These are phyloP conservation scores for Sinocyclocheilus anophthalmus DNA, from an alignment of 2,113 vertebrate species.

Conservation along the genomic window DNA sequence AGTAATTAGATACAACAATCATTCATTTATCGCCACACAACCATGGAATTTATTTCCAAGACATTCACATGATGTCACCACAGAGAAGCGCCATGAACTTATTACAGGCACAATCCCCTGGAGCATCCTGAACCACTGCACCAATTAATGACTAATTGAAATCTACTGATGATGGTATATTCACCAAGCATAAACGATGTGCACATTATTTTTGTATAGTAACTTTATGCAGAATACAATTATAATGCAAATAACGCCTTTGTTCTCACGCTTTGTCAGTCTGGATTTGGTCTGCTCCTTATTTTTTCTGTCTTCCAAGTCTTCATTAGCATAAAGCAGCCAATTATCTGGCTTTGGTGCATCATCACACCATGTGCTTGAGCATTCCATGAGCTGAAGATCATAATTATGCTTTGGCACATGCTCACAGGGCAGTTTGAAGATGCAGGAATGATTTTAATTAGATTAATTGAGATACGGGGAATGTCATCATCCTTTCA, in stretches of 20 bases:
- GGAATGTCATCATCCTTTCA: conserved; percentile 7
- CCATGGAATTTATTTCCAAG: neutral
- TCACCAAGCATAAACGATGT: neutral
- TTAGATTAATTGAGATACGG: conserved; percentile 20
- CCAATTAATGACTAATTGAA: conserved; percentile 13
- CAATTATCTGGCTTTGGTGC: conserved; percentile 42
- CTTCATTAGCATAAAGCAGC: conserved; percentile 33
- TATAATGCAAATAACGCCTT: neutral
- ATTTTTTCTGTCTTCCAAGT: neutral
- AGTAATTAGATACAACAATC: conserved; percentile 13
- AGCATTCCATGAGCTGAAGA: conserved; percentile 28
- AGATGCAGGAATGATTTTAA: neutral
- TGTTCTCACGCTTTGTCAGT: neutral
- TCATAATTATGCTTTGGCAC: conserved; percentile 46
- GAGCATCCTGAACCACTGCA: neutral
- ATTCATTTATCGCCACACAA: conserved; percentile 6
- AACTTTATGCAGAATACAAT: neutral
- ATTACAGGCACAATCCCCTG: neutral
- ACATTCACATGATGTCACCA: neutral
- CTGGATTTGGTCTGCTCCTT: neutral
- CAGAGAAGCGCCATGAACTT: neutral
- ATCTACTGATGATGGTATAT: neutral
- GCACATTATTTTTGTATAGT: neutral
- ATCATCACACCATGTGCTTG: conserved; percentile 26
- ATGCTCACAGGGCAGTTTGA: neutral